Percentiles rank a stretch among this genome's conserved stretches.
Conservation (phyloP, 2,113 vertebrate genomes). For the Catharus minimus region DNA sequence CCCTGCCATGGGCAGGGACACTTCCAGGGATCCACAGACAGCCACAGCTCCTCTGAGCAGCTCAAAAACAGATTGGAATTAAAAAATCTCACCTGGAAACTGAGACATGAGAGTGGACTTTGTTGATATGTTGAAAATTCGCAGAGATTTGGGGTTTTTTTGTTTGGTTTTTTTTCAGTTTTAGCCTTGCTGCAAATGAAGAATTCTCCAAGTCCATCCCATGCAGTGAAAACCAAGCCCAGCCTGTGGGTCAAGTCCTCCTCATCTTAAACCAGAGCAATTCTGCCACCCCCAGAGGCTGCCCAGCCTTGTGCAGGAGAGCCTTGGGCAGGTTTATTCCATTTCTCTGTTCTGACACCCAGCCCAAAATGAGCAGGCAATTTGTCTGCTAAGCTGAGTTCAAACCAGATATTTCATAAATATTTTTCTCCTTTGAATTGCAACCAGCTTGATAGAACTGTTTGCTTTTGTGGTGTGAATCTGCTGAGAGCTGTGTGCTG, state of each 20-base stretch:
- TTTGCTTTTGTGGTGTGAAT: not conserved
- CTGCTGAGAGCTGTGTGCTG: not conserved
- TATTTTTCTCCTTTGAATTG: not conserved
- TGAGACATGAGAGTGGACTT: rapidly evolving
- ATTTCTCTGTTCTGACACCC: not conserved
- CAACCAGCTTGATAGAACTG: not conserved
- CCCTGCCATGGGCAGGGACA: not conserved
- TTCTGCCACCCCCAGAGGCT: not conserved
- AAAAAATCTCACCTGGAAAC: not conserved
- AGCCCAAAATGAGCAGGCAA: rapidly evolving
- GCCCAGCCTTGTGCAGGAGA: rapidly evolving
- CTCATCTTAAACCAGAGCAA: rapidly evolving
- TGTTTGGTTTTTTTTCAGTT: not conserved
- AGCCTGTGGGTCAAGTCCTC: not conserved
- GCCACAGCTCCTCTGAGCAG: too few relatives aligned
- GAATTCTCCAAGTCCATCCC: not conserved
- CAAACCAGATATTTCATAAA: not conserved
- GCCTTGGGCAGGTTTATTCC: rapidly evolving
- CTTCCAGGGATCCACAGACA: rapidly evolving
- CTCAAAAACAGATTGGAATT: not conserved
- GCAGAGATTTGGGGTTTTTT: not conserved
- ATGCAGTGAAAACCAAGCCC: not conserved
- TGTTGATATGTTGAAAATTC: not conserved
- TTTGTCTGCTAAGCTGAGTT: not conserved
- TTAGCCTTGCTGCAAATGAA: not conserved